Percentiles rank a stretch among this genome's conserved stretches.
Conservation (phyloP, 2,888 invertebrate genomes). For the Hydrotaea cyrtoneurina region DNA sequence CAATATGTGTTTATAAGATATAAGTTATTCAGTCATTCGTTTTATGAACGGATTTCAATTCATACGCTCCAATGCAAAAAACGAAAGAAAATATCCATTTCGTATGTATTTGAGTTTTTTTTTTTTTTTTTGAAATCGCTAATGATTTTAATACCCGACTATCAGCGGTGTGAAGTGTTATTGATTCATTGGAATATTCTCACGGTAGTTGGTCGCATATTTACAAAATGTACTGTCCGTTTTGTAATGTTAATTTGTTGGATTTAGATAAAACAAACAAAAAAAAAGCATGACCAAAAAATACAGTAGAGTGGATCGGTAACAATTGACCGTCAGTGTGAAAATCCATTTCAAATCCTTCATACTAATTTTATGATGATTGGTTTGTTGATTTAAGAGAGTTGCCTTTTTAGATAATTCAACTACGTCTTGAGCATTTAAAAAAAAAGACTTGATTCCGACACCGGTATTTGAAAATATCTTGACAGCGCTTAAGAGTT, state of each 20-base stretch:
- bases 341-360: too few relatives aligned
- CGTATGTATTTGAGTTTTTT: not conserved
- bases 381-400: too few relatives aligned
- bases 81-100: not conserved
- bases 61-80: constrained; percentile 8
- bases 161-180: not conserved
- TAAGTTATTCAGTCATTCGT: not conserved
- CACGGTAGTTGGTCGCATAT: constrained; percentile 26
- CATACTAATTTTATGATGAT: too few relatives aligned
- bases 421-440: too few relatives aligned
- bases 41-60: not conserved
- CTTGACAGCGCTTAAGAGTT: too few relatives aligned
- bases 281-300: not conserved
- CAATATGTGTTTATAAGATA: not conserved
- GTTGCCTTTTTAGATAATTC: too few relatives aligned
- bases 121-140: constrained; percentile 13
- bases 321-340: too few relatives aligned
- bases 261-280: not conserved
- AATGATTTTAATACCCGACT: constrained; percentile 1
- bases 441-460: too few relatives aligned
- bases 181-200: constrained; percentile 28
- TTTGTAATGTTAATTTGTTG: constrained; percentile 17
- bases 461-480: too few relatives aligned
- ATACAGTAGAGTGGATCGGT: too few relatives aligned
- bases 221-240: not conserved